These are phyloP conservation scores for Rattus rattus DNA, from an alignment of 2,113 vertebrate species.

Conservation along the genomic window DNA sequence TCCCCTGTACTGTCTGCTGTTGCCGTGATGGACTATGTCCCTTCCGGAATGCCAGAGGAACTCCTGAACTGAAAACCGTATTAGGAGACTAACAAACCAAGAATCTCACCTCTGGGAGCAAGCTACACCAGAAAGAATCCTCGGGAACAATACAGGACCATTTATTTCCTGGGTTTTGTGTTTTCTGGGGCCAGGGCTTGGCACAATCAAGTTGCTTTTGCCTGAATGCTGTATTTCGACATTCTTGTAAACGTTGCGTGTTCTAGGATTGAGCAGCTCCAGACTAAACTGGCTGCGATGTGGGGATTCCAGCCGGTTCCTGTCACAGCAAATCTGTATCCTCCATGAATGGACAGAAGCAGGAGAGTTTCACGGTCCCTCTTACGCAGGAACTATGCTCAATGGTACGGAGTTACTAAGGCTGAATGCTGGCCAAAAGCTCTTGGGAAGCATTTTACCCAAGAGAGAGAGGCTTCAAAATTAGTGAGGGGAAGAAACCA, in stretches of 20 bases:
- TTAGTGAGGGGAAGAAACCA: neutral
- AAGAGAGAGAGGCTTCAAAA: neutral
- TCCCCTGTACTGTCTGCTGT: neutral
- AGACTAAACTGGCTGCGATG: neutral
- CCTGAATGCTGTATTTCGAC: neutral
- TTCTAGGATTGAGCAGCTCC: neutral
- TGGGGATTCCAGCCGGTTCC: neutral
- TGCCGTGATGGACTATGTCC: neutral
- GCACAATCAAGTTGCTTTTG: neutral
- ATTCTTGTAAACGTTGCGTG: neutral
- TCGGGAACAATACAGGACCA: neutral
- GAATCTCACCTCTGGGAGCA: neutral
- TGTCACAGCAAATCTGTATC: neutral
- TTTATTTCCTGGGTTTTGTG: neutral
- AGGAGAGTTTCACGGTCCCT: neutral
- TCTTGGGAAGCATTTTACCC: neutral
- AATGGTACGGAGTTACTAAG: neutral
- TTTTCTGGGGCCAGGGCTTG: neutral
- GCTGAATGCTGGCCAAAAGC: neutral
- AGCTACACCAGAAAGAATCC: neutral
- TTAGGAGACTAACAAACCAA: neutral
- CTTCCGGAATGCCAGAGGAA: neutral
- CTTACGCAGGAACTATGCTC: neutral
- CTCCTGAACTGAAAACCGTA: neutral
- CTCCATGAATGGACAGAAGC: neutral